A percentile compares a stretch with the other conserved stretches of the same genome.
Evolutionary conservation across 2,113 vertebrate species (phyloP).

Genomic region (Arvicanthis niloticus): DNA sequence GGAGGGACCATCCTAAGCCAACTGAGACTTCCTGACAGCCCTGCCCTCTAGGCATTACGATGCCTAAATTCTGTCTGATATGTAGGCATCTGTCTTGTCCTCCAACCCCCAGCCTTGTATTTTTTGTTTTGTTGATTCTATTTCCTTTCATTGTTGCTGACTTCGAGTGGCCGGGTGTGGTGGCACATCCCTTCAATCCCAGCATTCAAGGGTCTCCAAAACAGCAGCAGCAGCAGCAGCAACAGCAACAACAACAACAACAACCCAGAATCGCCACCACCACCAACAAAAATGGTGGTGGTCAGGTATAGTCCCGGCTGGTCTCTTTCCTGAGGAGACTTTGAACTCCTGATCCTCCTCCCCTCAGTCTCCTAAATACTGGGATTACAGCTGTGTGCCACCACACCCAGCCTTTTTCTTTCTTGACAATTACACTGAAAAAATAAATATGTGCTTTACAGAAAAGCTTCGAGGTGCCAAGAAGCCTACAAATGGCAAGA

Average conservation of each 20-base stretch:
- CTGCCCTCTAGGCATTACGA: not conserved
- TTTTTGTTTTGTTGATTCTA: not conserved
- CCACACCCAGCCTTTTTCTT: not conserved
- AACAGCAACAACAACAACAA: too few species aligned
- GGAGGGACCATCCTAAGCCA: not conserved
- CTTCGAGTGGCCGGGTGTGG: not conserved
- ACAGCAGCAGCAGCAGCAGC: accelerated
- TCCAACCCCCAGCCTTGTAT: not conserved
- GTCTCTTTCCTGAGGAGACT: not conserved
- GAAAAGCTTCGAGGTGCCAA: not conserved
- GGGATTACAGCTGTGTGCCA: not conserved
- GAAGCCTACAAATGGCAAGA: conserved; percentile 16
- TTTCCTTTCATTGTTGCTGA: not conserved
- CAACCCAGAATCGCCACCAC: too few species aligned
- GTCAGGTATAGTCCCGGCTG: not conserved
- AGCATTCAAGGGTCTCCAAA: not conserved
- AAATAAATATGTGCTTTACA: not conserved
- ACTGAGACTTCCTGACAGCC: not conserved
- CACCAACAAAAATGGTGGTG: too few species aligned
- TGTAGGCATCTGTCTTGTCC: not conserved
- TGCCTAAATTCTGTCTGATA: not conserved
- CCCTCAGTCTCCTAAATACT: too few species aligned
- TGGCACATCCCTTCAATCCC: not conserved
- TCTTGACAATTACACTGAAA: not conserved
- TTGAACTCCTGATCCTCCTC: not conserved